Evolutionary conservation across 2,888 invertebrate genomes (phyloP).

Genomic region (Noctua fimbriata): DNA sequence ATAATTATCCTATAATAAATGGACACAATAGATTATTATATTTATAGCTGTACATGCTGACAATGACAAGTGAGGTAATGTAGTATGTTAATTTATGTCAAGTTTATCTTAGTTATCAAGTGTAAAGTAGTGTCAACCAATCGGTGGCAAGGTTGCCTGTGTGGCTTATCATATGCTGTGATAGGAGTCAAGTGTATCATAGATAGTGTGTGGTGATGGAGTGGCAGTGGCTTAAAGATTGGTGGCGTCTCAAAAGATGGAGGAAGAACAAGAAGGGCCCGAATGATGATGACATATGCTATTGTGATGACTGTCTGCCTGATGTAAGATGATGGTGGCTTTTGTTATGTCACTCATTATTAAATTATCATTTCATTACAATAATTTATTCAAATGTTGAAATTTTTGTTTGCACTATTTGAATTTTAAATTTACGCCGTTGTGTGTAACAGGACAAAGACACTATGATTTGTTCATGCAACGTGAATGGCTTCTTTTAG

Average conservation of each 20-base stretch:
- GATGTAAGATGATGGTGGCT: slow-evolving; percentile 83
- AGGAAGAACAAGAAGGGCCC: slow-evolving; percentile 90
- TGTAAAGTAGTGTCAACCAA: slow-evolving; percentile 79
- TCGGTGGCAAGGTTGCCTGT: slow-evolving; percentile 78
- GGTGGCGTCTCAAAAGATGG: slow-evolving; percentile 94
- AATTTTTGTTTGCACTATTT: slow-evolving; percentile 39
- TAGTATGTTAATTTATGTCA: slow-evolving; percentile 85
- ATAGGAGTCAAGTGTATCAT: slow-evolving; percentile 74
- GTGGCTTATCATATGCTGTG: slow-evolving; percentile 79
- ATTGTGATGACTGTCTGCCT: slow-evolving; percentile 94
- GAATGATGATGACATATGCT: slow-evolving; percentile 92
- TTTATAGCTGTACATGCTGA: slow-evolving; percentile 79
- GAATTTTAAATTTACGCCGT: slow-evolving; percentile 44
- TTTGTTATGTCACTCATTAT: slow-evolving; percentile 59
- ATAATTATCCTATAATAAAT: slow-evolving; percentile 59
- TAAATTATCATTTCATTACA: slow-evolving; percentile 48
- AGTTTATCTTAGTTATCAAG: slow-evolving; percentile 87
- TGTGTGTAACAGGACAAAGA: slow-evolving; percentile 47
- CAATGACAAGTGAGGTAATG: slow-evolving; percentile 88
- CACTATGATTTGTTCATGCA: slow-evolving; percentile 38
- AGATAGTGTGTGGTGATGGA: slow-evolving; percentile 90
- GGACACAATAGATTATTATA: slow-evolving; percentile 72
- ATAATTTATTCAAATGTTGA: slow-evolving; percentile 57
- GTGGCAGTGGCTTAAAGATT: slow-evolving; percentile 95
- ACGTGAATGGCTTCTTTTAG: slow-evolving; percentile 47